Evolutionary conservation across 2,797 vertebrate species (phyloP), one percentile per base, ranked within the genome.

Genomic region (Sardinella longiceps): DNA sequence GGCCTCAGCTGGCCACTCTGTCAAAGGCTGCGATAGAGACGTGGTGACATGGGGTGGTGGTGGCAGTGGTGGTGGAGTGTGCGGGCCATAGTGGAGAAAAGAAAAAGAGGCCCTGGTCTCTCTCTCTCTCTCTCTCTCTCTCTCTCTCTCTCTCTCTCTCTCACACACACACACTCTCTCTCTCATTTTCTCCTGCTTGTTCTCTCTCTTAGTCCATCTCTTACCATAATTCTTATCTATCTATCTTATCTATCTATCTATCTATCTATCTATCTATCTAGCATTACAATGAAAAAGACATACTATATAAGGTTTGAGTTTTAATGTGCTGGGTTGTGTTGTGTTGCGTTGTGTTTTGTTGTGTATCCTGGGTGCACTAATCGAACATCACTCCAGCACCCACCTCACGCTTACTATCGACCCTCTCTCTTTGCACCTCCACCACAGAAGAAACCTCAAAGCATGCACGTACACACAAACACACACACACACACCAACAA

Each of bases 1-100:
- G 95, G 94, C 92, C 95, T 97, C 97, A 96, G 94, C 94, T 91
- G 96, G 96, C 92, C 92, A 90, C 92, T 93, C 90, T 89, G 91
- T 95, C 94, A 94, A 89, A 89, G 89, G 85, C 80, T 37, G 18
- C 80, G 87, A 90, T 88, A 89, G 88, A 90, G 90, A 91, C 80
- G 85, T 85, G 92, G 91, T 87, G 93, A 95, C 93, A 93, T 53
- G 51, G 51, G 20, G 51, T 20, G 51, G 46, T 33, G 48, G 11
- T 30, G 51, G 82, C n/a, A n/a, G 37, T 7, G 51, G 46, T 14
- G 46, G 63, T n/a, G 23, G n/a, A 37, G 86, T 88, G 90, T 91
- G 93, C 92, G 85, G 56, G n/a, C n/a, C 56, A n/a, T n/a, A 20
- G 20, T 5, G n/a, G 74, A 53, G 81, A 87, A 84, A 77, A 84